Conservation (phyloP, 2,797 vertebrate species). For the Gymnothorax javanicus region DNA sequence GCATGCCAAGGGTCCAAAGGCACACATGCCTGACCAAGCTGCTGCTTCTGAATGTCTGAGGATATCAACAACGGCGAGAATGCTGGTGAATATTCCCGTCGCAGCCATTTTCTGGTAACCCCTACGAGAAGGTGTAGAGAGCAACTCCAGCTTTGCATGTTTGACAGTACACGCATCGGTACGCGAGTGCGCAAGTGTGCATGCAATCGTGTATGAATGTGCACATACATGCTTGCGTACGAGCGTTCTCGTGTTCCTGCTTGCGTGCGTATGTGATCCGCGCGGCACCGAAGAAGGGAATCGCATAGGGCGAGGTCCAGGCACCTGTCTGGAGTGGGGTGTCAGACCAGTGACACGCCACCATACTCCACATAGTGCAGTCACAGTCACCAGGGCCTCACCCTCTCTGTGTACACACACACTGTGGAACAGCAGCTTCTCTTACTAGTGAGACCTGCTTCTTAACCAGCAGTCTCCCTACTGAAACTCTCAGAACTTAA, state of each 20-base stretch:
- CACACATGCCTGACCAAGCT: background rate
- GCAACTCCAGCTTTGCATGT: background rate
- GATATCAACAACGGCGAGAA: background rate
- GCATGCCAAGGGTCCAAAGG: background rate
- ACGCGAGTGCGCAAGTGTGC: background rate
- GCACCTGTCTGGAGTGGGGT: slow-evolving; percentile 7
- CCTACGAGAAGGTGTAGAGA: background rate
- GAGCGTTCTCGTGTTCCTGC: background rate
- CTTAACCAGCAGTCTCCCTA: slow-evolving; percentile 5
- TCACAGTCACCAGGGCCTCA: background rate
- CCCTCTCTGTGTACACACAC: background rate
- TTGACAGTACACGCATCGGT: background rate
- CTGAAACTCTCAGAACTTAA: background rate
- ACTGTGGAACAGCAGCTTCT: background rate
- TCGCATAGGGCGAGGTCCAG: slow-evolving; percentile 3
- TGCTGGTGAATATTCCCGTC: background rate
- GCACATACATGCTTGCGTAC: background rate
- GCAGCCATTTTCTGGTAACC: background rate
- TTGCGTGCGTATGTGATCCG: background rate
- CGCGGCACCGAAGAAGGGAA: background rate
- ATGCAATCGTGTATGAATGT: background rate
- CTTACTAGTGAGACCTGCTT: slow-evolving; percentile 1
- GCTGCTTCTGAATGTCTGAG: background rate
- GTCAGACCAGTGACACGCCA: background rate
- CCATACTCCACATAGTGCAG: background rate